Conservation (phyloP, 2,888 invertebrate species). For the Conus canariensis region DNA sequence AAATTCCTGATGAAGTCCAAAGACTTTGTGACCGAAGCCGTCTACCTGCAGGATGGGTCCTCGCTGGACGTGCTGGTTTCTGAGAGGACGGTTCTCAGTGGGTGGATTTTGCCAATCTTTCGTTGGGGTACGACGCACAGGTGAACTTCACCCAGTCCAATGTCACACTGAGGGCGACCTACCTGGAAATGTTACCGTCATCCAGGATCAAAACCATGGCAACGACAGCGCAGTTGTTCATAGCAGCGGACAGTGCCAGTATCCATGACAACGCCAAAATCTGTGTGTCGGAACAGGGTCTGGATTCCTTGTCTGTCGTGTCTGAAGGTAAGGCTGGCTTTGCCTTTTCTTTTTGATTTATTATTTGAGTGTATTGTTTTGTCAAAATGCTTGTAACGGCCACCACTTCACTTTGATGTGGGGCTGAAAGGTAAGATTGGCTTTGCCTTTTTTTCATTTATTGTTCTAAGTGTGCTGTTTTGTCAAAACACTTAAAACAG, state of each 20-base stretch:
- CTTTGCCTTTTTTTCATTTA: too few relatives aligned
- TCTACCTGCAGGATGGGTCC: slow-evolving; percentile 53
- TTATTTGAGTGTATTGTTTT: neutral
- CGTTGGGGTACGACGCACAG: slow-evolving; percentile 44
- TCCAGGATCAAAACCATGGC: slow-evolving; percentile 41
- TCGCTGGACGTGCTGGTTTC: slow-evolving; percentile 28
- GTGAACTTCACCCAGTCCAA: slow-evolving; percentile 43
- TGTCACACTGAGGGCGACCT: slow-evolving; percentile 35
- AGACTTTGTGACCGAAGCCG: slow-evolving; percentile 44
- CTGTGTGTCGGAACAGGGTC: slow-evolving; percentile 51
- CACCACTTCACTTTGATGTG: too few relatives aligned
- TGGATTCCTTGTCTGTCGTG: slow-evolving; percentile 39
- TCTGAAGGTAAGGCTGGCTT: neutral
- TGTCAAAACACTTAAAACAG: too few relatives aligned
- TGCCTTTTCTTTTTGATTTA: neutral
- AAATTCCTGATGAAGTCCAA: slow-evolving; percentile 48
- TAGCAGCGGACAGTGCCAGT: slow-evolving; percentile 42
- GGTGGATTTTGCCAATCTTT: slow-evolving; percentile 32
- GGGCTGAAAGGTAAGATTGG: too few relatives aligned
- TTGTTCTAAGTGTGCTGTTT: too few relatives aligned
- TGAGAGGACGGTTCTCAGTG: slow-evolving; percentile 18
- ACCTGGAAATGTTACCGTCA: slow-evolving; percentile 49
- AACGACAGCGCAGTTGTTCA: slow-evolving; percentile 35
- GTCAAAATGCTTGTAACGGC: neutral
- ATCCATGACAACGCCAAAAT: slow-evolving; percentile 51